Percentiles rank a stretch among this genome's conserved stretches.
Conservation (phyloP, 2,113 vertebrate genomes). For the Caloenas nicobarica region DNA sequence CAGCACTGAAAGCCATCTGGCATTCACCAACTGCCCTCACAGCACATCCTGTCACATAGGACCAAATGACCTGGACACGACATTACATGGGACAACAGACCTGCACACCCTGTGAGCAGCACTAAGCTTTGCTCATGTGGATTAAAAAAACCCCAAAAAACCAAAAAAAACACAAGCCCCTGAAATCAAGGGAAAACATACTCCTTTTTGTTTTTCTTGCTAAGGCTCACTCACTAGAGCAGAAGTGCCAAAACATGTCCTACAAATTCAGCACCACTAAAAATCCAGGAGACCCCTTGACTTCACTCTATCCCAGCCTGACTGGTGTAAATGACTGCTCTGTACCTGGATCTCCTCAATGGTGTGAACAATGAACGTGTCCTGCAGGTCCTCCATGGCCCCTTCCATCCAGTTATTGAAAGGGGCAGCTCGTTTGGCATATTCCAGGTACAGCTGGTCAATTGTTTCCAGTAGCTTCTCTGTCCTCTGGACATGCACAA, state of each 20-base stretch:
- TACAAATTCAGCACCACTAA: neutral
- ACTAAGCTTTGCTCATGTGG: neutral
- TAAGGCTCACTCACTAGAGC: neutral
- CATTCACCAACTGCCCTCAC: neutral
- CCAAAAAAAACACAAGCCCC: neutral
- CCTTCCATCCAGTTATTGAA: constrained; percentile 99
- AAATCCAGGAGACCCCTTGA: neutral
- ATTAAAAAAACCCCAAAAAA: neutral
- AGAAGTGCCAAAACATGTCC: neutral
- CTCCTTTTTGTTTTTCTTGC: neutral
- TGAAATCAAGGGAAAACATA: neutral
- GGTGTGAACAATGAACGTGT: constrained; percentile 97
- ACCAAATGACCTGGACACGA: neutral
- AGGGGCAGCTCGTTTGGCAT: constrained; percentile 95
- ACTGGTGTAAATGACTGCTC: neutral
- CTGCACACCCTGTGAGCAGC: neutral
- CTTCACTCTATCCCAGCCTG: neutral
- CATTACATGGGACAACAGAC: neutral
- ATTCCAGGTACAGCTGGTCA: constrained; percentile 96
- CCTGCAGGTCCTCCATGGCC: constrained; percentile 98
- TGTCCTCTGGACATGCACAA: constrained; percentile 80
- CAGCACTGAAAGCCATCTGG: neutral
- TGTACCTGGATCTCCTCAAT: constrained; percentile 97
- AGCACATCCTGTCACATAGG: neutral
- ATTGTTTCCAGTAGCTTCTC: constrained; percentile 98